Conservation (phyloP, 2,113 vertebrate species). For the Paralichthys olivaceus region DNA sequence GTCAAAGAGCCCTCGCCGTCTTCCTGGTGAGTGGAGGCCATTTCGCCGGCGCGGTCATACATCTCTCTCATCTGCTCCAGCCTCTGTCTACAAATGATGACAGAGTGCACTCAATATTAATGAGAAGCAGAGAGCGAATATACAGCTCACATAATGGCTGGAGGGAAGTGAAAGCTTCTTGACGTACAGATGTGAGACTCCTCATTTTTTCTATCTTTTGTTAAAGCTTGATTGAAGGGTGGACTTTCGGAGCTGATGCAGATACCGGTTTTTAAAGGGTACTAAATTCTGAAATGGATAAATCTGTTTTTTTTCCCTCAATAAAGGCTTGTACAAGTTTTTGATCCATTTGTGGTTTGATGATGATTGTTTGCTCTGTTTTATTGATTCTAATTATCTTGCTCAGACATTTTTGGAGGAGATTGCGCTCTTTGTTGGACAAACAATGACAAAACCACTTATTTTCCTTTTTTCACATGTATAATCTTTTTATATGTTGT, state of each 20-base stretch:
- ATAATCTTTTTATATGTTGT: no score
- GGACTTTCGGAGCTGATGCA: neutral
- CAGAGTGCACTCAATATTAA: slow-evolving; percentile 20
- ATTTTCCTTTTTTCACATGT: no score
- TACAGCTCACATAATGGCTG: neutral
- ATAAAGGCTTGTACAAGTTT: neutral
- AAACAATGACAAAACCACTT: no score
- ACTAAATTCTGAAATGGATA: neutral
- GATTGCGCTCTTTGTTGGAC: no score
- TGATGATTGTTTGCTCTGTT: neutral
- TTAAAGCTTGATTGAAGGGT: neutral
- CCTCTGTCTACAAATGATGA: slow-evolving; percentile 84
- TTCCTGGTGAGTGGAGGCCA: slow-evolving; percentile 88
- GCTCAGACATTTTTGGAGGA: no score
- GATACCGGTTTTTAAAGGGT: neutral
- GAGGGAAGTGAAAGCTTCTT: slow-evolving; percentile 1
- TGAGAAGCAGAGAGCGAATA: slow-evolving; percentile 8
- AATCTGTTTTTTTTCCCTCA: neutral
- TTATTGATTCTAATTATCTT: neutral
- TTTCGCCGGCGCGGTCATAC: slow-evolving; percentile 97
- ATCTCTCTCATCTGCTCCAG: slow-evolving; percentile 97
- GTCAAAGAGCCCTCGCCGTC: slow-evolving; percentile 88
- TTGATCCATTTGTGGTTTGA: neutral
- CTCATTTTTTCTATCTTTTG: neutral
- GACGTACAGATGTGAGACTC: neutral